Evolutionary conservation across 1,140 invertebrate genomes (phyloP), one percentile per base, ranked within the genome.

Genomic region (Nixonia krombeini): DNA sequence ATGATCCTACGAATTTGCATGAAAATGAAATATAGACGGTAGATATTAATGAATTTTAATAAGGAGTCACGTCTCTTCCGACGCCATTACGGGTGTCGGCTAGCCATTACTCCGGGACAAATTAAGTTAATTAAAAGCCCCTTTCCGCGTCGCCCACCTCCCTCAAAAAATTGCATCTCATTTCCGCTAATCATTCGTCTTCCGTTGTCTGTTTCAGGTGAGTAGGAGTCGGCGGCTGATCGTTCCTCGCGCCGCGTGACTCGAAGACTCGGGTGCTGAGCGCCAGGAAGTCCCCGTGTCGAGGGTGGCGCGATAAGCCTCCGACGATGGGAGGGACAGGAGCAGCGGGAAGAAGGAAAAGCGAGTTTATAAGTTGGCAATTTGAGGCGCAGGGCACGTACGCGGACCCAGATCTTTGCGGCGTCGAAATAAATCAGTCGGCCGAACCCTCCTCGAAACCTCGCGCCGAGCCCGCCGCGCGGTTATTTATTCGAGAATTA

Each of bases 401-500:
- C 81, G 76, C 72, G 70, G 70, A 79, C 75, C 75, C 75, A 82
- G 82, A 84, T 85, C 83, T 83, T 81, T 82, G 78, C 73, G 77
- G 76, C 79, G 73, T 79, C 69, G 76, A 84, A 83, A 85, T 84
- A 84, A 84, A 85, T 85, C 82, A 85, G 75, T 61, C 72, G 79
- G 71, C 64, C 33, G 73, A 44, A 69, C 58, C 63, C 58, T 56
- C 64, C 56, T 59, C 45, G 18, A 53, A 55, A 25, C 47, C 56
- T 35, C 50, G 57, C 57, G 50, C 52, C 66, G 51, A 69, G 70
- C 71, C 61, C 72, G 72, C 68, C 75, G 55, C 73, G 70, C 78
- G 71, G 82, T 85, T 84, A 85, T 85, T 84, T 83, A 84, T 85
- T 85, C 77, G 79, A 79, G 83, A 85, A 83, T 84, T 84, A 85